Percentiles rank a stretch among this genome's conserved stretches.
phyloP scores from a whole-genome alignment of 2,113 vertebrate genomes.

The Etheostoma cragini region DNA sequence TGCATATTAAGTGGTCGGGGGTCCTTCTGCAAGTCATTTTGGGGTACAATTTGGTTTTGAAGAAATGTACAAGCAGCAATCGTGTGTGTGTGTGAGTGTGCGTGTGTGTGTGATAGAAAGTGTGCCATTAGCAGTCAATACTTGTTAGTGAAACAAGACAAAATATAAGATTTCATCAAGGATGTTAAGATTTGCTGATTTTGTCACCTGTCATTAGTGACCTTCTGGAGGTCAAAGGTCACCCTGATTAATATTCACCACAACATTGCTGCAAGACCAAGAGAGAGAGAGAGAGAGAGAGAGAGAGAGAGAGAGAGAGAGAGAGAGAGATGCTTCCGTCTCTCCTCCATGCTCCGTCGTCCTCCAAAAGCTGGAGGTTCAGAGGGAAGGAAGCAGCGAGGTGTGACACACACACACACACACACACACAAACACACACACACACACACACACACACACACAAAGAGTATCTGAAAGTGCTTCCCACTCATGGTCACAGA shows the following conservation, averaged over 20 bases:
- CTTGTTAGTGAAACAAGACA: too few relatives aligned
- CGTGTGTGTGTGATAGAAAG: too few relatives aligned
- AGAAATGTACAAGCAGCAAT: too few relatives aligned
- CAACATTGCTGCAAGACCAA: slow-evolving; percentile 27
- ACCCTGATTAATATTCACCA: slow-evolving; percentile 5
- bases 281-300: neutral
- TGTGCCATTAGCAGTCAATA: too few relatives aligned
- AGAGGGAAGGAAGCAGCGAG: slow-evolving; percentile 59
- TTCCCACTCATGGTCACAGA: slow-evolving; percentile 76
- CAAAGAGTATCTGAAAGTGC: slow-evolving; percentile 52
- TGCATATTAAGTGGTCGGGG: too few relatives aligned
- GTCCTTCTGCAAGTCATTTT: too few relatives aligned
- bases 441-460: slow-evolving; percentile 40
- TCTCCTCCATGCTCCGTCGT: slow-evolving; percentile 1
- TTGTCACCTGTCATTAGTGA: neutral
- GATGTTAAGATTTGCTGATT: neutral
- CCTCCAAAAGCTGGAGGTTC: slow-evolving; percentile 11
- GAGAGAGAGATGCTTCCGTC: slow-evolving; percentile 2
- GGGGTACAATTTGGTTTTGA: too few relatives aligned
- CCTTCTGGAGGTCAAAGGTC: slow-evolving; percentile 61
- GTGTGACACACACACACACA: slow-evolving; percentile 46
- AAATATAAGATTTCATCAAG: neutral
- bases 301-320: too few relatives aligned
- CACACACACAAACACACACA: slow-evolving; percentile 2
- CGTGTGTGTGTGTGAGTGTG: too few relatives aligned